phyloP scores from a whole-genome alignment of 2,113 vertebrate species.

The Datnioides undecimradiatus region DNA sequence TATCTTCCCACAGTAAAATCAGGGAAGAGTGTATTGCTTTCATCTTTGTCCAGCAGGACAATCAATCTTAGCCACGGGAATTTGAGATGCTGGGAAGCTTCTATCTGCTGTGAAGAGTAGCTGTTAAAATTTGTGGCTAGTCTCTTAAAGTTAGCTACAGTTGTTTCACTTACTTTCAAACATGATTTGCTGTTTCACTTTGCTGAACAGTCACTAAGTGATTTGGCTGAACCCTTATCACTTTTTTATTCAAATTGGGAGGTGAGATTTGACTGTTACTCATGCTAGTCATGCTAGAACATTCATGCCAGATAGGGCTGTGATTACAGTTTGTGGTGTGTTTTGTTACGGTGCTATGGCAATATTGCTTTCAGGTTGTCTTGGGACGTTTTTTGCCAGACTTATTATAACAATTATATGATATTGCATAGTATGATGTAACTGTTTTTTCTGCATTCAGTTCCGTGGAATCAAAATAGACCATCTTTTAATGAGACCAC shows the following conservation, averaged over 20 bases:
- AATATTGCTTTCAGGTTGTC: neutral
- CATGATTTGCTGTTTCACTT: neutral
- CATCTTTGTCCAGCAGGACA: neutral
- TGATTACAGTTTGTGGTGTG: neutral
- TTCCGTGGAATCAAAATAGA: neutral
- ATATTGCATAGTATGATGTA: no score
- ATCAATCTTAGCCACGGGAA: neutral
- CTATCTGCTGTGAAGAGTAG: neutral
- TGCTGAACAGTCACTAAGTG: neutral
- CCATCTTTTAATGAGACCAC: neutral
- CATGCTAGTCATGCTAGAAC: neutral
- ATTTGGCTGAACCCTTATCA: constrained; percentile 33
- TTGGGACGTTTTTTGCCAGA: neutral
- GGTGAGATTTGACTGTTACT: constrained; percentile 43
- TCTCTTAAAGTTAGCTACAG: neutral
- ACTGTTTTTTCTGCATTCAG: neutral
- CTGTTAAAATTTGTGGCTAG: neutral
- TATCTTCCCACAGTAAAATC: constrained; percentile 36
- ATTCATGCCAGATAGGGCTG: neutral
- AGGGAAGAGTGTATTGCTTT: constrained; percentile 13
- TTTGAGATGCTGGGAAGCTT: neutral
- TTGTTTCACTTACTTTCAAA: neutral
- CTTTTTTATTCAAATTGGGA: constrained; percentile 43
- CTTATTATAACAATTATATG: neutral
- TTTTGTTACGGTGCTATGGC: constrained; percentile 6